phyloP scores from a whole-genome alignment of 2,888 invertebrate species.

The Troilus luridus region DNA sequence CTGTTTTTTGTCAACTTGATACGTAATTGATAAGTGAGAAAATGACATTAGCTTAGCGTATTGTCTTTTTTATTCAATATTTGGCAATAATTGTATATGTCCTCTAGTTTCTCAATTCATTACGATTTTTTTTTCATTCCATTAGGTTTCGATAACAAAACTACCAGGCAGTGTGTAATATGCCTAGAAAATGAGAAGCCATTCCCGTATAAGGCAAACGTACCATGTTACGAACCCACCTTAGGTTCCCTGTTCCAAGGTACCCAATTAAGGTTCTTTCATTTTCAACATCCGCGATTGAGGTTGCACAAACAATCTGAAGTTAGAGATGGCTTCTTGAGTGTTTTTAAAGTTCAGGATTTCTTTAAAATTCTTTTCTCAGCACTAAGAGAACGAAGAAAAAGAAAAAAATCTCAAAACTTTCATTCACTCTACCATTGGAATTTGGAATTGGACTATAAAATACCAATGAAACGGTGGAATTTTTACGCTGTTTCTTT shows the following conservation, averaged over 20 bases:
- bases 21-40: background rate
- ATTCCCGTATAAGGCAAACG: background rate
- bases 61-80: background rate
- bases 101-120: background rate
- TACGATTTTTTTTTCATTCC: background rate
- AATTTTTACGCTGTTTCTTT: no score
- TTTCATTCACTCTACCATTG: background rate
- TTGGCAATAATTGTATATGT: background rate
- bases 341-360: background rate
- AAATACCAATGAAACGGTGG: background rate
- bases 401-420: background rate
- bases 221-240: background rate
- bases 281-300: background rate
- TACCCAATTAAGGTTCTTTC: conserved; percentile 8
- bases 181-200: background rate
- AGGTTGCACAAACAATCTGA: background rate
- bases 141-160: background rate
- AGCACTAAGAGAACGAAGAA: background rate
- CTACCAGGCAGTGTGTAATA: background rate
- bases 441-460: background rate
- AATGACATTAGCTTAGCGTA: background rate
- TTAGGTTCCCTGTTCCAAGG: background rate
- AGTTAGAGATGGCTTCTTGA: background rate
- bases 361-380: background rate
- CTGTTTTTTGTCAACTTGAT: background rate